Evolutionary conservation across 2,888 invertebrate genomes (phyloP).

Genomic region (Allygus modestus): DNA sequence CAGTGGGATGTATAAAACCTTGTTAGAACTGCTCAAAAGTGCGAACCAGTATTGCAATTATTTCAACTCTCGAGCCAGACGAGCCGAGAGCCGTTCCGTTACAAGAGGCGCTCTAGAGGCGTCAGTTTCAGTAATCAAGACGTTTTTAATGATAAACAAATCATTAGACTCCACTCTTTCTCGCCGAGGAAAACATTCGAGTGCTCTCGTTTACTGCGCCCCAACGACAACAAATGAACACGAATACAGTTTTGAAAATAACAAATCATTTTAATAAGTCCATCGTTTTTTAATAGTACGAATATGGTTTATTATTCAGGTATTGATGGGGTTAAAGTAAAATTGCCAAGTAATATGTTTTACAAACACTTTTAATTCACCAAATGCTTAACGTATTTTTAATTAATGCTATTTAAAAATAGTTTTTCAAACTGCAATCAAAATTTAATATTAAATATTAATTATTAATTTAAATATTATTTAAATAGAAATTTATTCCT

Average conservation of each 20-base stretch:
- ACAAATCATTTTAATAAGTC: no score
- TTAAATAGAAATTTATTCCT: no score
- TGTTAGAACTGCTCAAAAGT: slow-evolving; percentile 34
- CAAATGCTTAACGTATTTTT: no score
- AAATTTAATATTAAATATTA: no score
- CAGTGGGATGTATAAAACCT: background rate
- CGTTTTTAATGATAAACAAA: slow-evolving; percentile 44
- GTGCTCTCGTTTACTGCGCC: background rate
- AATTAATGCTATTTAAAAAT: no score
- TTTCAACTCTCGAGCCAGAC: slow-evolving; percentile 18
- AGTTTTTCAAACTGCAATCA: no score
- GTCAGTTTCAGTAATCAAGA: slow-evolving; percentile 44
- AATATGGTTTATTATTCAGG: no score
- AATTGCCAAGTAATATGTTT: no score
- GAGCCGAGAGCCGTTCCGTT: background rate
- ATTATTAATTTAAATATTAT: no score
- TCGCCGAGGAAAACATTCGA: slow-evolving; percentile 12
- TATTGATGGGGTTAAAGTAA: no score
- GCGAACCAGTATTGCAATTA: slow-evolving; percentile 23
- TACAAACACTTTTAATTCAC: no score
- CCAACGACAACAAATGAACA: background rate
- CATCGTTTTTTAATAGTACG: no score
- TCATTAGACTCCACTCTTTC: slow-evolving; percentile 32
- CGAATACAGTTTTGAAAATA: background rate
- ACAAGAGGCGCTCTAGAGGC: slow-evolving; percentile 35